Evolutionary conservation across 2,888 invertebrate species (phyloP).

Genomic region (Clitarchus hookeri): DNA sequence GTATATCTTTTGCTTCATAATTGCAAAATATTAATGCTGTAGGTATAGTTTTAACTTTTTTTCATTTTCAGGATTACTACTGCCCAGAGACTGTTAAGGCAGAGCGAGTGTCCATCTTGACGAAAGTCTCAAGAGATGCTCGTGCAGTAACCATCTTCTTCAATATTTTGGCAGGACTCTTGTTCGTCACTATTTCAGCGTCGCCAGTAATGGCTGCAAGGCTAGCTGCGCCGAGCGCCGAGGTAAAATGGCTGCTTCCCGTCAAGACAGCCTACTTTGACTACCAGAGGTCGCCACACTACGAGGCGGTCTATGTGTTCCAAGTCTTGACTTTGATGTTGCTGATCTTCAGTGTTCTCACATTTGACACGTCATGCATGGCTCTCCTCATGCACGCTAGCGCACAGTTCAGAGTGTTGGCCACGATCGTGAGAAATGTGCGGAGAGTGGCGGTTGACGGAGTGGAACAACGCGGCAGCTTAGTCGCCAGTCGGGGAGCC

Average conservation of each 20-base stretch:
- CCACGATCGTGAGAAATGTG: background rate
- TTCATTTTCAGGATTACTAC: background rate
- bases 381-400: background rate
- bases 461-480: background rate
- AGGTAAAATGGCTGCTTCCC: background rate
- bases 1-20: too few species aligned
- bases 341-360: background rate
- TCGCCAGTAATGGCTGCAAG: background rate
- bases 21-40: too few species aligned
- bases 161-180: background rate
- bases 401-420: background rate
- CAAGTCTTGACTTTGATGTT: background rate
- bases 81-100: background rate
- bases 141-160: background rate
- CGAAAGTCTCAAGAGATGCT: background rate
- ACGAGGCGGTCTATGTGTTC: background rate
- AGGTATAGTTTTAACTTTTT: too few species aligned
- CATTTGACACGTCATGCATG: background rate
- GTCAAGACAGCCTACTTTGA: background rate
- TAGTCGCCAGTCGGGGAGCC: background rate
- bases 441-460: background rate
- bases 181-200: background rate
- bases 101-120: background rate
- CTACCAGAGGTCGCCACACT: background rate
- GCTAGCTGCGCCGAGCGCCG: background rate